Conservation (phyloP, 2,888 invertebrate species). For the Adineta ricciae region DNA sequence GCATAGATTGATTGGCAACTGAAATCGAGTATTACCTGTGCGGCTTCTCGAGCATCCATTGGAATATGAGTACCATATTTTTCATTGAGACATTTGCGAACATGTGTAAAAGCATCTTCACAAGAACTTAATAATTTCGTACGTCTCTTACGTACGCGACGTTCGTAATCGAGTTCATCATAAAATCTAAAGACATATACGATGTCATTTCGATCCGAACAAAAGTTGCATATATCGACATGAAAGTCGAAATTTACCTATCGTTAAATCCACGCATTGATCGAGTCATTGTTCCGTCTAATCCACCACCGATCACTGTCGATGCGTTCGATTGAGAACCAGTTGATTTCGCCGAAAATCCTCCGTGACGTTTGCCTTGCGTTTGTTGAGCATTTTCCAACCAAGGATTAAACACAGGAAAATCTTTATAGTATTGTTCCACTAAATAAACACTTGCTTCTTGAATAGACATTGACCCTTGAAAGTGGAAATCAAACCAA, state of each 20-base stretch:
- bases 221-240: too few species aligned
- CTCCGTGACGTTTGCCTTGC: constrained; percentile 4
- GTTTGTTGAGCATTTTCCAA: constrained; percentile 56
- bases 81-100: constrained; percentile 46
- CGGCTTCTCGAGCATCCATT: constrained; percentile 87
- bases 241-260: too few species aligned
- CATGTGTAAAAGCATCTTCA: constrained; percentile 95
- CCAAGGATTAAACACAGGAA: constrained; percentile 90
- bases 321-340: not conserved
- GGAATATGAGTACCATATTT: constrained; percentile 60
- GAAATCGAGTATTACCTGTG: constrained; percentile 64
- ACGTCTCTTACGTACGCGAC: constrained; percentile 76
- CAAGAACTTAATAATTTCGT: constrained; percentile 82
- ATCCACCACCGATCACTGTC: not conserved
- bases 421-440: constrained; percentile 84
- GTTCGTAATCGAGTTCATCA: constrained; percentile 90
- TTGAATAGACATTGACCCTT: constrained; percentile 68
- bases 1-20: not conserved
- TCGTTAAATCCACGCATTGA: not conserved
- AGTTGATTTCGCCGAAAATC: not conserved
- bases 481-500: constrained; percentile 58
- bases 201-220: too few species aligned
- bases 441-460: constrained; percentile 85
- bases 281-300: not conserved
- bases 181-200: constrained; percentile 61